A percentile compares a stretch with the other conserved stretches of the same genome.
phyloP scores from a whole-genome alignment of 2,888 invertebrate genomes.

The Ormyrus nitidulus region DNA sequence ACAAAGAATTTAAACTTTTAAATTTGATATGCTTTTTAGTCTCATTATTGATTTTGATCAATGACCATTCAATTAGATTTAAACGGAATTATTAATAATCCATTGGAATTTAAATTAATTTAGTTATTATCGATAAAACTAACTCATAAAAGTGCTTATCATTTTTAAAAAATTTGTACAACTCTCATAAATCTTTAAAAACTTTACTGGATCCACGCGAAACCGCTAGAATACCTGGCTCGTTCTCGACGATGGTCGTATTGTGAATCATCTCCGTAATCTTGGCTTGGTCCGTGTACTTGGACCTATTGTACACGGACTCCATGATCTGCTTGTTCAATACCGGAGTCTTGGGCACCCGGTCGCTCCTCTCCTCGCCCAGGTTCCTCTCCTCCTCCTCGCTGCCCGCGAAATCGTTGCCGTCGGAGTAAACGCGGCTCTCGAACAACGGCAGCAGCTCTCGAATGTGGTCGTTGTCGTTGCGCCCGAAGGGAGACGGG shows the following conservation, averaged over 20 bases:
- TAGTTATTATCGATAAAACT: too few relatives aligned
- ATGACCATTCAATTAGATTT: too few relatives aligned
- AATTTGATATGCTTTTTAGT: too few relatives aligned
- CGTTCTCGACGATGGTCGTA: slow-evolving; percentile 26
- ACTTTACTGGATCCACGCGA: too few relatives aligned
- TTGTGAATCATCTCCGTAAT: slow-evolving; percentile 12
- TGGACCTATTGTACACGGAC: background rate
- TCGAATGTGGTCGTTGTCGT: slow-evolving; percentile 4
- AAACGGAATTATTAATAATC: too few relatives aligned
- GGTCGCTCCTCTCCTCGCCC: slow-evolving; percentile 3
- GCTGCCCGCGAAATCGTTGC: background rate
- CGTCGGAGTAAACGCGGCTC: background rate
- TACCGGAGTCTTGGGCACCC: slow-evolving; percentile 4
- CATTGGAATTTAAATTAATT: too few relatives aligned
- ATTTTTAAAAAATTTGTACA: too few relatives aligned
- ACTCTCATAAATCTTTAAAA: too few relatives aligned
- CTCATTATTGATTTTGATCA: too few relatives aligned
- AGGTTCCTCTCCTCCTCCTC: background rate
- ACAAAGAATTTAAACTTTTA: too few relatives aligned
- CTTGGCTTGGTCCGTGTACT: background rate
- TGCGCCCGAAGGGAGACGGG: background rate
- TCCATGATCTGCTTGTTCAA: background rate
- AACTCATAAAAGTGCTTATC: too few relatives aligned
- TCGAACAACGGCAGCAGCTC: slow-evolving; percentile 40
- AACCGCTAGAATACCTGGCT: background rate